Evolutionary conservation across 2,797 vertebrate species (phyloP).

Genomic region (Melanotaenia boesemani): DNA sequence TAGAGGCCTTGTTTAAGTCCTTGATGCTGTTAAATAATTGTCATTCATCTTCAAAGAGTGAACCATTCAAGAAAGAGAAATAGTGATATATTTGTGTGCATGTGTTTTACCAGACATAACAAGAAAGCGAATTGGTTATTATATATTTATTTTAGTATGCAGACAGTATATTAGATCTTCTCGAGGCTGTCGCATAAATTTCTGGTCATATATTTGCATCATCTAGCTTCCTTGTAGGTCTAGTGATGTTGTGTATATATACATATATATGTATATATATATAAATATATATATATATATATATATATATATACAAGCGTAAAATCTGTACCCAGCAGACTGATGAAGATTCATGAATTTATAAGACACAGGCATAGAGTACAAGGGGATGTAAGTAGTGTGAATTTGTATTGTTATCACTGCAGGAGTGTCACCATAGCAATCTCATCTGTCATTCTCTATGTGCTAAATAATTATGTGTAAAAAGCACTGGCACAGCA

Average conservation of each 20-base stretch:
- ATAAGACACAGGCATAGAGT: too few relatives aligned
- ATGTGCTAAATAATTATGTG: not conserved
- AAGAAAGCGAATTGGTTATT: not conserved
- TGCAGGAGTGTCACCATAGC: too few relatives aligned
- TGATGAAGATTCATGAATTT: too few relatives aligned
- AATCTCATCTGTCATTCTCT: not conserved
- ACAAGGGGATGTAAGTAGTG: too few relatives aligned
- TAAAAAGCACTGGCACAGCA: not conserved
- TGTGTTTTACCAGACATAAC: not conserved
- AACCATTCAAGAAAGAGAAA: slow-evolving; percentile 30
- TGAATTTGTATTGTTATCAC: not conserved
- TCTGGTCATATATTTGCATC: slow-evolving; percentile 32
- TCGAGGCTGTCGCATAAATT: not conserved
- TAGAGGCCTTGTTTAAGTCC: slow-evolving; percentile 39
- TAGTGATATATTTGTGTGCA: not conserved
- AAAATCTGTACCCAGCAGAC: too few relatives aligned
- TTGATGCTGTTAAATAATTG: slow-evolving; percentile 37
- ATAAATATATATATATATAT: too few relatives aligned
- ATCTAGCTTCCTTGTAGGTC: slow-evolving; percentile 8
- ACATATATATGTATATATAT: not conserved
- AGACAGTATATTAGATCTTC: not conserved
- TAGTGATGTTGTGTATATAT: not conserved
- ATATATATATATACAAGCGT: too few relatives aligned
- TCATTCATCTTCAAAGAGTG: slow-evolving; percentile 39
- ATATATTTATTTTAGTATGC: not conserved